Evolutionary conservation across 2,113 vertebrate species (phyloP), one percentile per base, ranked within the genome.

Genomic region (Chamaea fasciata): DNA sequence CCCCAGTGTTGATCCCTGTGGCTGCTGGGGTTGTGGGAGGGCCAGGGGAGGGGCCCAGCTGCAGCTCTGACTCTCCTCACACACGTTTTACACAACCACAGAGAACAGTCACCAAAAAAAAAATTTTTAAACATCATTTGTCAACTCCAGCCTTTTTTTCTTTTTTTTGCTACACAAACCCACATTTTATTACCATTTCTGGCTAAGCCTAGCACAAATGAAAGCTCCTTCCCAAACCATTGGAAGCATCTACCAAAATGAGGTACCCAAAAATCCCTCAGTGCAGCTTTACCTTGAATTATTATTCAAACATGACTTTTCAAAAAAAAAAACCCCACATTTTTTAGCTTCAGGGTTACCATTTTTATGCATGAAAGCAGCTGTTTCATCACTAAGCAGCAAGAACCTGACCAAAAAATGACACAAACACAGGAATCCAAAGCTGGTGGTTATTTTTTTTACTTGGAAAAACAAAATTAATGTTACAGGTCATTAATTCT

Each of bases 351-450:
- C 1, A 46, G 4, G 1, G 14, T 69, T n/a, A 11, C 4, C 33
- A 3, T 9, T 42, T 31, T 57, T 53, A 20, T 8, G 57, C 65
- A 21, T 1, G 5, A 24, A 46, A 90, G 63, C 4, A 62, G 46
- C 30, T 42, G 47, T 18, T 91, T 60, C 62, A 17, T 1, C 33
- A 27, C 18, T 46, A 9, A 68, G 31, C 37, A 79, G 47, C 44
- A 75, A 44, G 31, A 69, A 7, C 17, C 6, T 12, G 10, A 11
- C 23, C 26, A 39, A 21, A 59, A 39, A 33, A 15, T 30, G 21
- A 92, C 64, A 96, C 56, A 9, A 78, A 96, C 46, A 84, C 74
- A 85, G 18, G 31, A 92, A 76, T 76, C 62, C 74, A 95, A 92
- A 94, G 77, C 69, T 49, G 46, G 26, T 67, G 24, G 35, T 83